Evolutionary conservation across 2,113 vertebrate species (phyloP).

Genomic region (Chauna torquata): DNA sequence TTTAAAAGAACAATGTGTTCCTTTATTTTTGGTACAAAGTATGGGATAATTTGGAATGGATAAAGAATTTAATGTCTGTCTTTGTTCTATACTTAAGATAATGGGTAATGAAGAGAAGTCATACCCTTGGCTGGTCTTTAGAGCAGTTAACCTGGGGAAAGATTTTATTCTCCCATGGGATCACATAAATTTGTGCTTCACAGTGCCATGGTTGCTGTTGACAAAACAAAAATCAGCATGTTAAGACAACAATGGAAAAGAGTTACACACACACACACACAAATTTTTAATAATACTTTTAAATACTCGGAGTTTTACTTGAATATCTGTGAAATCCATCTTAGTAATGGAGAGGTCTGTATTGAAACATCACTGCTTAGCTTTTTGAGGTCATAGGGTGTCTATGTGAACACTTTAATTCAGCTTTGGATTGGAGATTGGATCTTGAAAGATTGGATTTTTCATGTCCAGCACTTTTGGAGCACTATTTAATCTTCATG

Average conservation of each 20-base stretch:
- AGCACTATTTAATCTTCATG: background rate
- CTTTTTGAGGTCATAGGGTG: background rate
- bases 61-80: background rate
- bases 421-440: background rate
- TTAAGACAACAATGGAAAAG: background rate
- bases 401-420: background rate
- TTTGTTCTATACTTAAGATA: background rate
- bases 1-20: background rate
- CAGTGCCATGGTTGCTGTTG: conserved; percentile 75
- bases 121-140: background rate
- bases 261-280: background rate
- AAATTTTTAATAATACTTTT: background rate
- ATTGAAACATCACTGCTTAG: background rate
- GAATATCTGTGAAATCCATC: background rate
- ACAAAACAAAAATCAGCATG: background rate
- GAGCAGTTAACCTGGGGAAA: conserved; percentile 68
- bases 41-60: background rate
- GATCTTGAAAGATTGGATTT: background rate
- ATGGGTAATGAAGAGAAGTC: background rate
- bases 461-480: background rate
- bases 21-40: background rate
- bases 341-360: background rate
- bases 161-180: conserved; percentile 73
- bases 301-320: background rate
- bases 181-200: conserved; percentile 74